Evolutionary conservation across 2,888 invertebrate genomes (phyloP).

Genomic region (Morpho deidamia): DNA sequence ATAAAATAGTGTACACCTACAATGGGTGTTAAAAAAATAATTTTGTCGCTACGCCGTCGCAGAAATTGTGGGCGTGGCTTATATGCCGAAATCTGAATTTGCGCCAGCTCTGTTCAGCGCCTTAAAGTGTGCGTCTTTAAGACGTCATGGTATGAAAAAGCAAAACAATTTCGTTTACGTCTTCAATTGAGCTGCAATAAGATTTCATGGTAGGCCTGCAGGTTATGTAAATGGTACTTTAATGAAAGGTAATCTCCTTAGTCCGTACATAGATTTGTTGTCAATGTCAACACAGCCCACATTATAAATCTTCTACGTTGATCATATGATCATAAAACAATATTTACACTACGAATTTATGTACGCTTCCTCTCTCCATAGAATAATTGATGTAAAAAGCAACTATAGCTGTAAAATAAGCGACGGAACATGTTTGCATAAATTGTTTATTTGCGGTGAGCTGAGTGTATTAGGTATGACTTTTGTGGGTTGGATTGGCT

Average conservation of each 20-base stretch:
- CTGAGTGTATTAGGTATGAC: not conserved
- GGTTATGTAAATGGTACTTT: too few relatives aligned
- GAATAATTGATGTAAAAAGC: not conserved
- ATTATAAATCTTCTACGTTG: not conserved
- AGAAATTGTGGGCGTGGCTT: too few relatives aligned
- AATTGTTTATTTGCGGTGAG: not conserved
- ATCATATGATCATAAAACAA: not conserved
- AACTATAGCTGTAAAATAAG: not conserved
- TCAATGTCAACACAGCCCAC: slow-evolving; percentile 1
- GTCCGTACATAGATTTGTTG: not conserved
- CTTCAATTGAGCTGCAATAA: too few relatives aligned
- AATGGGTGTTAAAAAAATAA: too few relatives aligned
- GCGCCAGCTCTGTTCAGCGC: too few relatives aligned
- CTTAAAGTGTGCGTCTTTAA: too few relatives aligned
- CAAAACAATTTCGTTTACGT: too few relatives aligned
- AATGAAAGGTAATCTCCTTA: not conserved
- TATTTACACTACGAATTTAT: slow-evolving; percentile 1
- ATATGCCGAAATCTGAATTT: too few relatives aligned
- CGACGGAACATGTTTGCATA: not conserved
- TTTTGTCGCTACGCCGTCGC: too few relatives aligned
- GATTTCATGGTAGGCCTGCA: too few relatives aligned
- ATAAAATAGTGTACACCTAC: too few relatives aligned
- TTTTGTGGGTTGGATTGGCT: not conserved
- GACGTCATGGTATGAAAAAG: too few relatives aligned
- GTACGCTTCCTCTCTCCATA: not conserved